Percentiles rank a stretch among this genome's conserved stretches.
phyloP scores from a whole-genome alignment of 2,888 invertebrate species.

The Agrochola lychnidis region DNA sequence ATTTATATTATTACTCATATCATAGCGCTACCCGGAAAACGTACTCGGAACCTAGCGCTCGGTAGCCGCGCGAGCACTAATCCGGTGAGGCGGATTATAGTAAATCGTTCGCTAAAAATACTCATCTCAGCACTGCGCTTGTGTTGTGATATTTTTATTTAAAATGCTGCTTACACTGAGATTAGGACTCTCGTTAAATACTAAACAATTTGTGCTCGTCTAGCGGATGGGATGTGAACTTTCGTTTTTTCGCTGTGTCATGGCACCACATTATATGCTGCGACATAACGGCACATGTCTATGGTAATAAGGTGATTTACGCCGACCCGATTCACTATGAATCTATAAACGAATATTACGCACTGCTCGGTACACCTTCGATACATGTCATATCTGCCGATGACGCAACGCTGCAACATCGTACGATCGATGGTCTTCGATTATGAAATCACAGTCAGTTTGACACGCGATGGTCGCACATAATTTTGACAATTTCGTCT shows the following conservation, averaged over 20 bases:
- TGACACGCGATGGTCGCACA: constrained; percentile 38
- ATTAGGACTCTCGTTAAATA: constrained; percentile 26
- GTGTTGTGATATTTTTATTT: constrained; percentile 44
- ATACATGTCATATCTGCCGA: constrained; percentile 59
- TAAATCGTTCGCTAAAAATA: constrained; percentile 51
- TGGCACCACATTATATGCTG: not conserved
- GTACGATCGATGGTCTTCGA: constrained; percentile 55
- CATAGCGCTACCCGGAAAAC: constrained; percentile 23
- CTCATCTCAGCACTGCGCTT: constrained; percentile 24
- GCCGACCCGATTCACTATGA: constrained; percentile 35
- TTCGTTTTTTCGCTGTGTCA: constrained; percentile 10
- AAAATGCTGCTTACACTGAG: constrained; percentile 17
- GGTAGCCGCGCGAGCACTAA: constrained; percentile 14
- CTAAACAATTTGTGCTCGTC: constrained; percentile 14
- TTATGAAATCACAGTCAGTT: constrained; percentile 62
- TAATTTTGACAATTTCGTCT: constrained; percentile 35
- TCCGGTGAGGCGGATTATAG: constrained; percentile 19
- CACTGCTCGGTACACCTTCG: constrained; percentile 44
- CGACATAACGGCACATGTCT: constrained; percentile 23
- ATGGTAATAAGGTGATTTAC: constrained; percentile 42
- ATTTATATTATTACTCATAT: not conserved
- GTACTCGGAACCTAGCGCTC: constrained; percentile 8
- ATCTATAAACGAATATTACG: constrained; percentile 57
- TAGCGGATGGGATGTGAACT: not conserved
- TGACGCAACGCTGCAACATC: constrained; percentile 60